Conservation (phyloP, 2,797 vertebrate genomes). For the Hybognathus amarus region DNA sequence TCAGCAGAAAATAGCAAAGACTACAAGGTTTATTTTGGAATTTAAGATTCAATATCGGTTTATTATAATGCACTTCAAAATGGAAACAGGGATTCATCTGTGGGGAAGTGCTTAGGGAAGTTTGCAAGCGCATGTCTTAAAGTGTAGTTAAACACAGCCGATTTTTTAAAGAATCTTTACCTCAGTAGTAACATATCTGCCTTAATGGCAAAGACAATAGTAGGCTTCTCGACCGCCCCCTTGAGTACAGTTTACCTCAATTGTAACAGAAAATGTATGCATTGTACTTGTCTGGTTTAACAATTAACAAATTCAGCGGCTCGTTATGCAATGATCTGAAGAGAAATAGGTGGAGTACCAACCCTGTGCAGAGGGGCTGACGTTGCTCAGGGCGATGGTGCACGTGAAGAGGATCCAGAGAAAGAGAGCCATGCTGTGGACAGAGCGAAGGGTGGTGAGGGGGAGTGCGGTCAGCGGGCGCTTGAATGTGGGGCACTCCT, state of each 20-base stretch:
- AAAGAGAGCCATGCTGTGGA: slow-evolving; percentile 74
- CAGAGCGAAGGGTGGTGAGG: slow-evolving; percentile 46
- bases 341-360: slow-evolving; percentile 33
- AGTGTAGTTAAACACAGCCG: too few species aligned
- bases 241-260: background rate
- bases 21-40: too few species aligned
- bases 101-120: too few species aligned
- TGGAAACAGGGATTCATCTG: too few species aligned
- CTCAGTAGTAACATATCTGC: background rate
- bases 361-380: slow-evolving; percentile 78
- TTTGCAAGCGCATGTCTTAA: too few species aligned
- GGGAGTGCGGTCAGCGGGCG: slow-evolving; percentile 66
- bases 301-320: background rate
- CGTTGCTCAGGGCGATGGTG: slow-evolving; percentile 71
- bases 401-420: slow-evolving; percentile 75
- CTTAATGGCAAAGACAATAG: background rate
- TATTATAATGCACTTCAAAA: background rate
- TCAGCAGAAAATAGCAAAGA: too few species aligned
- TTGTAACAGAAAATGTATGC: background rate
- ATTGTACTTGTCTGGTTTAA: background rate
- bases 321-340: background rate
- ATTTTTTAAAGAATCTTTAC: too few species aligned
- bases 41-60: too few species aligned
- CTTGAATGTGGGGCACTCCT: slow-evolving; percentile 67
- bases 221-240: background rate